Evolutionary conservation across 2,888 invertebrate species (phyloP).

Genomic region (Proisotoma minuta): DNA sequence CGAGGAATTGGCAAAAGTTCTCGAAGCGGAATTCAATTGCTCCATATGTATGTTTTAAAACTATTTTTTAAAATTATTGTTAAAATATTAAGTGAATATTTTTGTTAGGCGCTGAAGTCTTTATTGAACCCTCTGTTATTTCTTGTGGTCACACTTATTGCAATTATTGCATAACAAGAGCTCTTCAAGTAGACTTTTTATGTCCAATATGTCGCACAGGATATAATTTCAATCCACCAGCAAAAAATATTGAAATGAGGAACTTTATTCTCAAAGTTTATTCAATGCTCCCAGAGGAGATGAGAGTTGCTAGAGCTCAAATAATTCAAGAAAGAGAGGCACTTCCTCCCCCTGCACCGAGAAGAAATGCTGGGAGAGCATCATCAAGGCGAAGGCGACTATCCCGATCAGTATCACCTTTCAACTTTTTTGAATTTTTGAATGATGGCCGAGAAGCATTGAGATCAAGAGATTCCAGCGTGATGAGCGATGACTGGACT

Average conservation of each 20-base stretch:
- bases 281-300: not conserved
- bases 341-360: not conserved
- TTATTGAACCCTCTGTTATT: not conserved
- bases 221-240: not conserved
- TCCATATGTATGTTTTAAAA: not conserved
- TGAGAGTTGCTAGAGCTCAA: not conserved
- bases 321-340: not conserved
- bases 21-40: not conserved
- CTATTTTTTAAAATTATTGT: not conserved
- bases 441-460: not conserved
- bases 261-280: not conserved
- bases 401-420: not conserved
- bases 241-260: constrained; percentile 1
- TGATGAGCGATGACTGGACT: not conserved
- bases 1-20: not conserved
- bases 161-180: not conserved
- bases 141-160: not conserved
- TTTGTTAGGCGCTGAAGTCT: not conserved
- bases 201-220: not conserved
- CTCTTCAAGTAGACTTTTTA: not conserved
- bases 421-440: not conserved
- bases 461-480: not conserved
- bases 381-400: not conserved
- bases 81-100: not conserved
- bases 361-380: not conserved